A percentile compares a stretch with the other conserved stretches of the same genome.
Conservation (phyloP, 1,140 invertebrate genomes). For the Drosophila equinoxialis region DNA sequence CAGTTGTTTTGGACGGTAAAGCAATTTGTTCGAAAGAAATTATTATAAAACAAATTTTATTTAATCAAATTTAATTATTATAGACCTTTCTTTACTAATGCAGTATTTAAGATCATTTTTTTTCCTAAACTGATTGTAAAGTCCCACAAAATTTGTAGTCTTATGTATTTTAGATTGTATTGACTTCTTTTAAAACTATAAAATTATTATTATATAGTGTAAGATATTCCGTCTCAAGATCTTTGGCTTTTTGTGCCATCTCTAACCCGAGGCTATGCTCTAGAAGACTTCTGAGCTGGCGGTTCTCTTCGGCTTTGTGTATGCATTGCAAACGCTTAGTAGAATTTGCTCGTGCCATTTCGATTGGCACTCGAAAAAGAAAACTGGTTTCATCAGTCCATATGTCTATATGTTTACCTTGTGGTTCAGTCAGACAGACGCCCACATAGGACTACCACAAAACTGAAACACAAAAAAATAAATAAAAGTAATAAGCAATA, state of each 20-base stretch:
- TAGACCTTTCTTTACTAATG: no score
- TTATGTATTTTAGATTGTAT: no score
- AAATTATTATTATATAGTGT: no score
- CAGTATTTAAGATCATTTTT: no score
- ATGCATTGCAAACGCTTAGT: slow-evolving; percentile 51
- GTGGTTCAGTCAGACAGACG: slow-evolving; percentile 44
- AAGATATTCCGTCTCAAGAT: background rate
- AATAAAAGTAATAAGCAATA: slow-evolving; percentile 39
- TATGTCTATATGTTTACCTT: slow-evolving; percentile 12
- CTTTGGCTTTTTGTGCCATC: background rate
- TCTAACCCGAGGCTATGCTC: slow-evolving; percentile 27
- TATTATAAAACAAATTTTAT: no score
- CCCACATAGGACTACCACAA: slow-evolving; percentile 49
- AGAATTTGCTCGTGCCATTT: slow-evolving; percentile 62
- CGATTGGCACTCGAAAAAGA: slow-evolving; percentile 48
- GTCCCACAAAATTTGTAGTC: no score
- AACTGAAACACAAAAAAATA: slow-evolving; percentile 23
- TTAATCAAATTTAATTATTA: no score
- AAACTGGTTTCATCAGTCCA: slow-evolving; percentile 53
- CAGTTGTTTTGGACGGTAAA: no score
- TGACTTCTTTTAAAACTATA: no score
- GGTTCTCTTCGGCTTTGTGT: slow-evolving; percentile 9
- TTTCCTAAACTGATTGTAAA: no score
- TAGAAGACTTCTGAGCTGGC: slow-evolving; percentile 44
- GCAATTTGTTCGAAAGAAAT: no score